Base-by-base conservation (phyloP, 2,113 vertebrate species). In the Mustela lutreola region DNA sequence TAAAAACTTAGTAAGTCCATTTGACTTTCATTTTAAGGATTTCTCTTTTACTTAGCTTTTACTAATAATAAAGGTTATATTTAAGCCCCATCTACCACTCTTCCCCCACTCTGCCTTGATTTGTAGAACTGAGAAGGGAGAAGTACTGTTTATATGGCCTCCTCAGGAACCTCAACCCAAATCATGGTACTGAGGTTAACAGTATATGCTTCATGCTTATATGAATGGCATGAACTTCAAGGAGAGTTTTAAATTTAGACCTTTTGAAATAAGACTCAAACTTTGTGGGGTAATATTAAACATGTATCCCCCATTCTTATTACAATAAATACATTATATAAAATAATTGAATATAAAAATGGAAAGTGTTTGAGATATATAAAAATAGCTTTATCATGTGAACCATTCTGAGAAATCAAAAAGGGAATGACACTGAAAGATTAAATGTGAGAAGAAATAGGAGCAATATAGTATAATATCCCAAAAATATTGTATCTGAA, bases 191-290 rank as follows among this genome's bases (percentile, higher is more conserved):
- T 63, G 9, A 67, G 11, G 2, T 24, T 78, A 39, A 9, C 7
- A 12, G 39, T 28, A 31, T 33, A 60, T 31, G 14, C 26, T 78
- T 36, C 18, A 12, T 78, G 24, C 60, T 94, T 67, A 67, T 33
- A 36, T 71, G 4, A 76, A 53, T 60, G 22, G 8, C 21, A 62
- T 50, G 4, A 53, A 65, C 36, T 89, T 78, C 60, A 28, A 62
- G 60, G 60, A 24, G 16, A 80, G 39, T 85, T 50, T 50, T 89
- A 65, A 53, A 56, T 7, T 67, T 50, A 22, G 26, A 71, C 4
- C 56, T 76, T 80, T 81, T 48, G 21, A 94, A 86, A 90, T 78
- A 76, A 88, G 84, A 9, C 3, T 91, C 87, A 93, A 56, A 33
- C 11, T 50, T 94, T 79, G 2, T 58, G 58, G 4, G 48, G 73